Evolutionary conservation across 2,113 vertebrate species (phyloP), one percentile per base, ranked within the genome.

Genomic region (Stercorarius parasiticus): DNA sequence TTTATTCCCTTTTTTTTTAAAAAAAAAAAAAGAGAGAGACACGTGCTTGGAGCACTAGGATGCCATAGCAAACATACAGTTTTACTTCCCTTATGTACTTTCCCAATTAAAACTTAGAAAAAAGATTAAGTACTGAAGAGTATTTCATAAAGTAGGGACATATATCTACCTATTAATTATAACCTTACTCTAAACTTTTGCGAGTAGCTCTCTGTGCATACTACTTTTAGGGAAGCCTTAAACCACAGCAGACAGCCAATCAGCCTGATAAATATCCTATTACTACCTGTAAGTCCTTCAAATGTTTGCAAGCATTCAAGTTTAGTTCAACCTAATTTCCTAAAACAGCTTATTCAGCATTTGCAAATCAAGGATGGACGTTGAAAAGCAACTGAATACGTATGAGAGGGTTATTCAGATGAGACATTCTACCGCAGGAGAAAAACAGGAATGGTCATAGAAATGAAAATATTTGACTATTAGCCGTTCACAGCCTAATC

Each of bases 1-100:
- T 38, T 42, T 34, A 55, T 45, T 17, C 13, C 1, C 3, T 22
- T 20, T 38, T 38, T 29, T 64, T 71, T 70, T 96, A 15, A 14
- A 20, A 25, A 10, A 20, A 32, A 71, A 32, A 27, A 6, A 10
- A 5, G 1, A 8, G 27, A 52, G 7, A 66, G 6, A 5, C 2
- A 82, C 84, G 13, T 43, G 38, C 34, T 88, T 87, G 74, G 38
- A 95, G 64, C 76, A 90, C 49, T 86, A 32, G 43, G 72, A 93
- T 70, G 30, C 36, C 70, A 34, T 26, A 88, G 56, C 17, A 93
- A 81, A 61, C 19, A 47, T 66, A 66, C 38, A 74, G 18, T 29
- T 97, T 50, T 93, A 38, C 25, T 94, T 95, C 55, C 25, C 69
- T 73, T 52, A 25, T 61, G 55, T 83, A 58, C 36, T 94, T 96